These are phyloP conservation scores for Leontopithecus rosalia DNA, from an alignment of 2,797 vertebrate species.

Conservation along the genomic window DNA sequence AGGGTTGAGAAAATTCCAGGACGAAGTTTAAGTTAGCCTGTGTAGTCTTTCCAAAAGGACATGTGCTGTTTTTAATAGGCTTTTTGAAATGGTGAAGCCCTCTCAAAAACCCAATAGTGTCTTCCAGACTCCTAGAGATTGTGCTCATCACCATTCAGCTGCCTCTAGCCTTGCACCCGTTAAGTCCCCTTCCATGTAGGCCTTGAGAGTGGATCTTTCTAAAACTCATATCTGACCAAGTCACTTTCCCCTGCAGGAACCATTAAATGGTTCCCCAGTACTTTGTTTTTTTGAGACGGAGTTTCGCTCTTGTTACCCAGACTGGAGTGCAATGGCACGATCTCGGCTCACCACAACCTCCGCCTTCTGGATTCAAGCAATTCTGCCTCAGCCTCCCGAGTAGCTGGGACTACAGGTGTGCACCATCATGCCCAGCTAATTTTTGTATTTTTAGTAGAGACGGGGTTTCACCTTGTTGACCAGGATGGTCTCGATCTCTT, in stretches of 20 bases:
- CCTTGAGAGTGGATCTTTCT: background rate
- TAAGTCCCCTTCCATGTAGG: background rate
- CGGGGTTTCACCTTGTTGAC: too few relatives aligned
- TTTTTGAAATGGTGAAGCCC: background rate
- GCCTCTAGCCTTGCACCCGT: conserved; percentile 1
- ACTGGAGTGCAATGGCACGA: too few relatives aligned
- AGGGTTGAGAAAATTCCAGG: conserved; percentile 13
- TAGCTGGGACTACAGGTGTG: too few relatives aligned
- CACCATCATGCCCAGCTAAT: too few relatives aligned
- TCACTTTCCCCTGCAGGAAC: background rate
- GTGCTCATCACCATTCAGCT: background rate
- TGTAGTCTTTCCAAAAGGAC: conserved; percentile 1
- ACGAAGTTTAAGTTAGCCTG: background rate
- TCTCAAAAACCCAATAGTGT: background rate
- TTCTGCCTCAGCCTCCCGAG: too few relatives aligned
- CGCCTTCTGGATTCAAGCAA: too few relatives aligned
- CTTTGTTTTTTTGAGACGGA: background rate
- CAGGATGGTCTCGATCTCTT: too few relatives aligned
- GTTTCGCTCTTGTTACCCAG: too few relatives aligned
- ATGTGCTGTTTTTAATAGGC: background rate
- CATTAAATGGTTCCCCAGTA: background rate
- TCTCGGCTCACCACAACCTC: too few relatives aligned
- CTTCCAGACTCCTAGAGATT: background rate
- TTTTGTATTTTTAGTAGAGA: too few relatives aligned
- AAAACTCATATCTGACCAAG: background rate